Percentiles rank a stretch among this genome's conserved stretches.
These are phyloP conservation scores for Sclerurus mexicanus DNA, from an alignment of 2,113 vertebrate genomes.

Conservation along the genomic window DNA sequence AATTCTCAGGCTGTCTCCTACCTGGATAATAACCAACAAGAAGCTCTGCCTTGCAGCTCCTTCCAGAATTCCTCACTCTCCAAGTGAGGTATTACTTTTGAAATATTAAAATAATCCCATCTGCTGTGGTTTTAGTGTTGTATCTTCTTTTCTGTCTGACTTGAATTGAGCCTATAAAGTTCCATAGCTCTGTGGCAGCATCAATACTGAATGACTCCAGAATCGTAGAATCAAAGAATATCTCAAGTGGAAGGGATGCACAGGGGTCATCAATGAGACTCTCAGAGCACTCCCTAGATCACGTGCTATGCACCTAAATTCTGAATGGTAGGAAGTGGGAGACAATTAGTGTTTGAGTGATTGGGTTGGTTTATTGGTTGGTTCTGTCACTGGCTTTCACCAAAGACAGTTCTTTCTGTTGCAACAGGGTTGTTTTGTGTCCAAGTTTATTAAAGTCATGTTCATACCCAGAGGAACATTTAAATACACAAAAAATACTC, in stretches of 20 bases:
- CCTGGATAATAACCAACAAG: neutral
- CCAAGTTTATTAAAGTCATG: neutral
- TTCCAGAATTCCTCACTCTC: neutral
- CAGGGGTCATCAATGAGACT: neutral
- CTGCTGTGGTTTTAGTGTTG: neutral
- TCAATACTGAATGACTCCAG: neutral
- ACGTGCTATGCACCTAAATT: neutral
- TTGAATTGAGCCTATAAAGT: neutral
- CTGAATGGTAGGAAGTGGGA: neutral
- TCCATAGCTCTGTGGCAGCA: neutral
- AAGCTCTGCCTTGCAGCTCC: neutral
- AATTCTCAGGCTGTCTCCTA: conserved; percentile 22
- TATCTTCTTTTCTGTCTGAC: neutral
- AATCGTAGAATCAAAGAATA: neutral
- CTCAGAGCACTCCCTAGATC: neutral
- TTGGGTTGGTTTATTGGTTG: neutral
- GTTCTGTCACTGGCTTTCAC: neutral
- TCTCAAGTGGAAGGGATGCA: neutral
- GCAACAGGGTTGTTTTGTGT: neutral
- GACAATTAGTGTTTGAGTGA: neutral
- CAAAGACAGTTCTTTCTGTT: neutral
- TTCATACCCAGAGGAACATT: neutral
- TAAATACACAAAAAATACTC: neutral
- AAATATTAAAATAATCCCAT: neutral
- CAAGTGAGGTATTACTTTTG: neutral